Conservation (phyloP, 2,888 invertebrate genomes). For the Fragum sueziense region DNA sequence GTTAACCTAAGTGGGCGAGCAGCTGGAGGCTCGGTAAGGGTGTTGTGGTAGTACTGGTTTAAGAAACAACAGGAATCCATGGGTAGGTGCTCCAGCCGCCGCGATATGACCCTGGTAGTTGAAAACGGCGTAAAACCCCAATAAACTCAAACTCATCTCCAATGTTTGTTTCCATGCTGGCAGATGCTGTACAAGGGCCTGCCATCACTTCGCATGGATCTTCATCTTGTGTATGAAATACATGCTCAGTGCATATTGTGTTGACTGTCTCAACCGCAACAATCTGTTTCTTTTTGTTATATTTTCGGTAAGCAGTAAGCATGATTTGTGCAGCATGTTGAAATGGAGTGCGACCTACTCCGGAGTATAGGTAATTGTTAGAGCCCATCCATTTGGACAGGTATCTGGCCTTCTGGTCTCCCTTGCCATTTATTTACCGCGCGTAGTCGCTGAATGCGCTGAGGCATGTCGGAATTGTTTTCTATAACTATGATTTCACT, state of each 20-base stretch:
- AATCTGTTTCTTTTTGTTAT: background rate
- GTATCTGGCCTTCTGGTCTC: background rate
- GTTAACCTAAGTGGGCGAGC: no score
- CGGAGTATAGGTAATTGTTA: slow-evolving; percentile 20
- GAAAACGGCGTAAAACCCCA: no score
- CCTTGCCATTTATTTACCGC: background rate
- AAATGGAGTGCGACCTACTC: no score
- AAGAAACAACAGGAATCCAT: no score
- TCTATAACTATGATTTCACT: background rate
- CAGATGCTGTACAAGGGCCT: slow-evolving; percentile 1
- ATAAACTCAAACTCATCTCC: no score
- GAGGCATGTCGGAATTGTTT: background rate
- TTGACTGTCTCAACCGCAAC: slow-evolving; percentile 1
- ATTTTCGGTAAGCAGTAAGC: background rate
- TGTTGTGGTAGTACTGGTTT: no score
- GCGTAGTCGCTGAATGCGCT: background rate
- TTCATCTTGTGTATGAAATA: slow-evolving; percentile 13
- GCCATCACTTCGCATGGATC: slow-evolving; percentile 4
- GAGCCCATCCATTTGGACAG: slow-evolving; percentile 2
- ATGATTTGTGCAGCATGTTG: slow-evolving; percentile 10
- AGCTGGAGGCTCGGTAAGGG: no score
- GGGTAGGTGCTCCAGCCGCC: no score
- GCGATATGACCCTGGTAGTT: no score
- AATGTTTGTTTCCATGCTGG: slow-evolving; percentile 20
- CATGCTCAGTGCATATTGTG: slow-evolving; percentile 14